Conservation (phyloP, 2,797 vertebrate genomes). For the Semaprochilodus insignis region DNA sequence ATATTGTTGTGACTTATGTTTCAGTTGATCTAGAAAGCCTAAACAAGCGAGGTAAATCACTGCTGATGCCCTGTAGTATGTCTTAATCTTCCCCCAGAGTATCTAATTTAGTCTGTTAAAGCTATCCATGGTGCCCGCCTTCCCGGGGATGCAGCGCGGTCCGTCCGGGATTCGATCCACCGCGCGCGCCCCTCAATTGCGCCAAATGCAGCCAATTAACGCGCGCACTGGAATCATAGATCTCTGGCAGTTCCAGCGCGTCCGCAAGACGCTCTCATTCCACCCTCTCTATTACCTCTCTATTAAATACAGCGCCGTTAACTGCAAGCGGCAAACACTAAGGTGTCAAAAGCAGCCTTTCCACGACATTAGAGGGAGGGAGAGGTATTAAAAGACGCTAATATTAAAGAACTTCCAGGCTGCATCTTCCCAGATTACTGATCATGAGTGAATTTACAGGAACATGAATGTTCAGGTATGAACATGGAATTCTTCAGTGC, state of each 20-base stretch:
- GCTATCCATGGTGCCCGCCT: slow-evolving; percentile 1
- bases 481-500: too few relatives aligned
- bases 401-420: background rate
- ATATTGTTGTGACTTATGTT: too few relatives aligned
- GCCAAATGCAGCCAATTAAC: slow-evolving; percentile 94
- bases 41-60: background rate
- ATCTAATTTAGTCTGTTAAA: slow-evolving; percentile 34
- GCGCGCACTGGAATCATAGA: slow-evolving; percentile 87
- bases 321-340: slow-evolving; percentile 81
- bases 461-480: too few relatives aligned
- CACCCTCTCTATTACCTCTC: slow-evolving; percentile 92
- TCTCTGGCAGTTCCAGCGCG: slow-evolving; percentile 91
- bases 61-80: slow-evolving; percentile 28
- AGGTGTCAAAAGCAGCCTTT: slow-evolving; percentile 90
- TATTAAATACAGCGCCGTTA: slow-evolving; percentile 90
- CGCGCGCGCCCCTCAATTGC: slow-evolving; percentile 84
- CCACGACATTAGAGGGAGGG: slow-evolving; percentile 63
- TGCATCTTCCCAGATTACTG: too few relatives aligned
- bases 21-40: background rate
- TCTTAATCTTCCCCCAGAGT: slow-evolving; percentile 39
- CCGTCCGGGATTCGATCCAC: slow-evolving; percentile 81
- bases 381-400: slow-evolving; percentile 28
- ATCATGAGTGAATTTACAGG: too few relatives aligned
- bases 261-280: slow-evolving; percentile 91
- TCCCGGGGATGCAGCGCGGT: background rate